Base-by-base conservation (phyloP, 2,888 invertebrate genomes). In the Vanessa cardui region DNA sequence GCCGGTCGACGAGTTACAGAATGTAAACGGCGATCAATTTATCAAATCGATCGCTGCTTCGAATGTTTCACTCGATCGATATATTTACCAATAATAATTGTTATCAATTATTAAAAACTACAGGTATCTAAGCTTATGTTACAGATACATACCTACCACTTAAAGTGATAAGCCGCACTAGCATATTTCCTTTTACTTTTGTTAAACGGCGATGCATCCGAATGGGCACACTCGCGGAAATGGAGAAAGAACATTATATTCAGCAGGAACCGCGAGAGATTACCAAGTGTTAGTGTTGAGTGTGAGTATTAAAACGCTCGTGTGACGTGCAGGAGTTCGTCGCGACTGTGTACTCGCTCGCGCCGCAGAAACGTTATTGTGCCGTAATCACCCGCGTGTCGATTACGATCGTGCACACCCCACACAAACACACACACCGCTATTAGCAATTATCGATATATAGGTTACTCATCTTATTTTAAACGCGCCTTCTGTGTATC, bases 331-430 rank as follows among this genome's bases (percentile, higher is more conserved):
- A 52, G 3, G 15, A 21, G 52, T 0, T 21, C 3, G 12, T 56
- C 18, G 39, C n/a, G 54, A 56, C 39, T n/a, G 56, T 56, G 33
- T 18, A 39, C 18, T 39, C 56, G 7, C 56, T 33, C 33, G 33
- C 56, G 18, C 33, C 39, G 56, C 56, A 39, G 18, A 39, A 1
- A 1, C 39, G 56, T 18, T 18, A 56, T 56, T 56, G 18, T 56
- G 18, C 20, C 18, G 52, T 21, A 26, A 33, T 56, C 18, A 56
- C 20, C 8, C 12, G 56, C 56, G 56, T 56, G 39, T 56, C 56
- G 12, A 56, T 20, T 39, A 56, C 39, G 56, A 56, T 18, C 56
- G 56, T 18, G 20, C 56, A 39, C 56, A 56, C 56, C 56, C 56
- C 56, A n/a, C n/a, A n/a, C n/a, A n/a, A n/a, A n/a, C n/a, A n/a